Base-by-base conservation (phyloP, 2,113 vertebrate genomes). In the Dipodomys stephensi region DNA sequence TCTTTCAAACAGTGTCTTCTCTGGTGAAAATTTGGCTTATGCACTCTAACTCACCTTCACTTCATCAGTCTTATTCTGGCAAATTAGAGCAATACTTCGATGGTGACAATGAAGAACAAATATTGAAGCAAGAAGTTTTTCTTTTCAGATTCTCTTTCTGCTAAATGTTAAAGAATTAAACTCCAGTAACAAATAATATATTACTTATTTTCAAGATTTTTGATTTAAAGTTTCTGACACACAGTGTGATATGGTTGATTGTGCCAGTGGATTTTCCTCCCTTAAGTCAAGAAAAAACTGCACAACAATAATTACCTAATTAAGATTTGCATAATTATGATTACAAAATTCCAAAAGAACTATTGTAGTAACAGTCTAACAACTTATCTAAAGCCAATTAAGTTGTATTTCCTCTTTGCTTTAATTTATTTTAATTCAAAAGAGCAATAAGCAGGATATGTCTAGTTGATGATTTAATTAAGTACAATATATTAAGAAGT, bases 301-400 rank as follows among this genome's bases (percentile, higher is more conserved):
- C 69, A 93, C 77, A 97, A 91, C 92, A 96, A 95, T 98, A 97
- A 98, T 98, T 98, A 97, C 69, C 94, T 98, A 98, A 98, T 98
- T 98, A 98, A 96, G 87, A 96, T 98, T 98, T 98, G 90, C 97
- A 98, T 98, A 98, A 98, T 97, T 97, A 96, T 94, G 92, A 98
- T 98, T 97, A 98, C 96, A 96, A 97, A 97, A 97, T 98, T 98
- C 93, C 88, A 97, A 96, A 94, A 97, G 95, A 97, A 98, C 92
- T 96, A 87, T 96, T 98, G 96, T 93, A 97, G 83, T 97, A 97
- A 96, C 93, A 97, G 81, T 97, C 64, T 87, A 95, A 96, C 83
- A 97, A 87, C 96, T 97, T 97, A 96, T 96, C 96, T 97, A 97
- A 97, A 49, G 84, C 77, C 95, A 98, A 97, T 97, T 98, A 96